phyloP scores from a whole-genome alignment of 1,140 invertebrate species.

The Bathynomus jamesi region DNA sequence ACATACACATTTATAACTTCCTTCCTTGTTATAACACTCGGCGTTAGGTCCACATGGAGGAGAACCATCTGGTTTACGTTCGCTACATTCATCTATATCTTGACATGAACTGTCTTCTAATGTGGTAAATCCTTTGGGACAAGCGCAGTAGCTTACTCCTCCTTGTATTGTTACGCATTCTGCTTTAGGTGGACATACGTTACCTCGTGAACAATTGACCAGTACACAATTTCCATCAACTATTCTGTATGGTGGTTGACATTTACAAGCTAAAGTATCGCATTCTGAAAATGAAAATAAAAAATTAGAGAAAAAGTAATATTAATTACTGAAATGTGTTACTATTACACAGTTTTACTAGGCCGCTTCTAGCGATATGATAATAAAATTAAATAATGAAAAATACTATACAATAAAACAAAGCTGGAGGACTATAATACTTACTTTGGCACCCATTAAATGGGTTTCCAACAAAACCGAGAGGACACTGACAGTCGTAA shows the following conservation, averaged over 20 bases:
- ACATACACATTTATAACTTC: conserved; percentile 61
- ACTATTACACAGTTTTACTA: no score
- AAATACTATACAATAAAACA: no score
- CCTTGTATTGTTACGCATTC: conserved; percentile 80
- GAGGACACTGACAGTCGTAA: conserved; percentile 83
- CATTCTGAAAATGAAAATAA: conserved; percentile 52
- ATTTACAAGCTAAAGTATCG: conserved; percentile 69
- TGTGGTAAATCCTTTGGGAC: conserved; percentile 71
- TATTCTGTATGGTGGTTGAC: conserved; percentile 74
- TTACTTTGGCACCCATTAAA: conserved; percentile 63
- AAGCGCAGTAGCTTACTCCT: conserved; percentile 85
- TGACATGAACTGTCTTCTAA: conserved; percentile 62
- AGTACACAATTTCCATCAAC: conserved; percentile 68
- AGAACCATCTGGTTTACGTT: conserved; percentile 40
- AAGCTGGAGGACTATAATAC: no score
- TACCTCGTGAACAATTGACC: conserved; percentile 66
- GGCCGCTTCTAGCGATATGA: no score
- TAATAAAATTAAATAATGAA: no score
- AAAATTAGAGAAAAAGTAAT: no score
- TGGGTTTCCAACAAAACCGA: conserved; percentile 79
- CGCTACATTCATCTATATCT: conserved; percentile 65
- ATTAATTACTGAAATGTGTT: no score
- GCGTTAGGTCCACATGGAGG: conserved; percentile 75
- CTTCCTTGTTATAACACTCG: conserved; percentile 75
- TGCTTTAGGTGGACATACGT: conserved; percentile 68